A percentile compares a stretch with the other conserved stretches of the same genome.
These are phyloP conservation scores for Magallana nippona DNA, from an alignment of 2,888 invertebrate genomes.

Conservation along the genomic window DNA sequence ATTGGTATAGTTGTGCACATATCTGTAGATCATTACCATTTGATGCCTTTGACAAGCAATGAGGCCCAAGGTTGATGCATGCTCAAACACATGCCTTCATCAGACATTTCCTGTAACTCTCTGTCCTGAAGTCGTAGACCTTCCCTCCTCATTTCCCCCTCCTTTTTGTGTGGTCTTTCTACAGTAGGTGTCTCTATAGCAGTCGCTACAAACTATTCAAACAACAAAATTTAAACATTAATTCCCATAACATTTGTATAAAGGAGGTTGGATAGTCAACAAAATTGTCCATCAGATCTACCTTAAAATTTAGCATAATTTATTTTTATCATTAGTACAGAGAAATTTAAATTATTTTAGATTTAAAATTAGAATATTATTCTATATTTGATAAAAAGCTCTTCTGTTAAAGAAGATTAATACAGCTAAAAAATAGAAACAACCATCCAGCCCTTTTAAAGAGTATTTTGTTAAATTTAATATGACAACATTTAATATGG, in stretches of 20 bases:
- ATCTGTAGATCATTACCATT: slow-evolving; percentile 78
- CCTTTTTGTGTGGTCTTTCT: slow-evolving; percentile 3
- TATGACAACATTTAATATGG: too few relatives aligned
- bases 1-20: neutral
- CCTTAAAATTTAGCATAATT: too few relatives aligned
- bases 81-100: slow-evolving; percentile 92
- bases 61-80: slow-evolving; percentile 99
- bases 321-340: too few relatives aligned
- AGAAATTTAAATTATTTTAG: too few relatives aligned
- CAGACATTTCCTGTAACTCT: slow-evolving; percentile 89
- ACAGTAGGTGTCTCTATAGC: neutral
- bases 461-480: too few relatives aligned
- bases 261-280: too few relatives aligned
- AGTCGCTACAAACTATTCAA: slow-evolving; percentile 51
- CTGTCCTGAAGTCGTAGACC: slow-evolving; percentile 84
- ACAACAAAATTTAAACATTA: neutral
- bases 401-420: too few relatives aligned
- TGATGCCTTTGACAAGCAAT: slow-evolving; percentile 93
- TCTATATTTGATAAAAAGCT: too few relatives aligned
- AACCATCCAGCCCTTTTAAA: too few relatives aligned
- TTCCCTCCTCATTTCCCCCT: slow-evolving; percentile 40
- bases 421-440: too few relatives aligned
- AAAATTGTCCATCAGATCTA: too few relatives aligned
- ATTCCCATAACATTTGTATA: neutral
- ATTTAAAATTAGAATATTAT: too few relatives aligned